Evolutionary conservation across 2,888 invertebrate genomes (phyloP).

Genomic region (Halictus quadricinctus): DNA sequence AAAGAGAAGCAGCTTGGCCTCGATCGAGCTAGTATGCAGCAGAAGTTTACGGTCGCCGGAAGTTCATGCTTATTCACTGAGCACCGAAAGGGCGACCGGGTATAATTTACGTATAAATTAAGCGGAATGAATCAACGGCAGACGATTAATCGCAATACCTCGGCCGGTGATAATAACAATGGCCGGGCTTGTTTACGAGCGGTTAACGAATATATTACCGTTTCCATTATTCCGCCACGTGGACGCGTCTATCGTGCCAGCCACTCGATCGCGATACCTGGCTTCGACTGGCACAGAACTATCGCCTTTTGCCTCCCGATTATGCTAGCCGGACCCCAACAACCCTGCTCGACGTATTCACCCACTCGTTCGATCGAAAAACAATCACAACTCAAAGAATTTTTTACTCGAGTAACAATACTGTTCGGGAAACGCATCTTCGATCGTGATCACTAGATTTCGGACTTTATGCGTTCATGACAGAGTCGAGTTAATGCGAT

Average conservation of each 20-base stretch:
- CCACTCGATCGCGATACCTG: slow-evolving; percentile 54
- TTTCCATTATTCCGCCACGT: slow-evolving; percentile 79
- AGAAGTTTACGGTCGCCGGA: slow-evolving; percentile 76
- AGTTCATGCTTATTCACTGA: slow-evolving; percentile 80
- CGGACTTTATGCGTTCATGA: no score
- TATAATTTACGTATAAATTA: slow-evolving; percentile 81
- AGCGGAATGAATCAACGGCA: slow-evolving; percentile 79
- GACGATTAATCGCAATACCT: slow-evolving; percentile 78
- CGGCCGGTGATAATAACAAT: slow-evolving; percentile 75
- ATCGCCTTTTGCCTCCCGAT: slow-evolving; percentile 14
- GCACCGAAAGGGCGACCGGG: slow-evolving; percentile 78
- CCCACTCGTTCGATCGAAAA: not conserved
- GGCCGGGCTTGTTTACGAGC: slow-evolving; percentile 74
- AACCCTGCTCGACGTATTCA: not conserved
- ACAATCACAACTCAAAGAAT: not conserved
- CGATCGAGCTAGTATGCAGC: slow-evolving; percentile 55
- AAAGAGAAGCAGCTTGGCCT: slow-evolving; percentile 8
- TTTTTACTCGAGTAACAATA: no score
- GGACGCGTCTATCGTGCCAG: slow-evolving; percentile 68
- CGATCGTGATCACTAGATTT: no score
- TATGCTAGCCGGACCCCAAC: not conserved
- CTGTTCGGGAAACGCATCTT: no score
- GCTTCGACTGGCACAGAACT: slow-evolving; percentile 63
- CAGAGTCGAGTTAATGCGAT: no score
- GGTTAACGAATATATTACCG: slow-evolving; percentile 78